A percentile compares a stretch with the other conserved stretches of the same genome.
These are phyloP conservation scores for Catocala nupta DNA, from an alignment of 2,888 invertebrate genomes.

Conservation along the genomic window DNA sequence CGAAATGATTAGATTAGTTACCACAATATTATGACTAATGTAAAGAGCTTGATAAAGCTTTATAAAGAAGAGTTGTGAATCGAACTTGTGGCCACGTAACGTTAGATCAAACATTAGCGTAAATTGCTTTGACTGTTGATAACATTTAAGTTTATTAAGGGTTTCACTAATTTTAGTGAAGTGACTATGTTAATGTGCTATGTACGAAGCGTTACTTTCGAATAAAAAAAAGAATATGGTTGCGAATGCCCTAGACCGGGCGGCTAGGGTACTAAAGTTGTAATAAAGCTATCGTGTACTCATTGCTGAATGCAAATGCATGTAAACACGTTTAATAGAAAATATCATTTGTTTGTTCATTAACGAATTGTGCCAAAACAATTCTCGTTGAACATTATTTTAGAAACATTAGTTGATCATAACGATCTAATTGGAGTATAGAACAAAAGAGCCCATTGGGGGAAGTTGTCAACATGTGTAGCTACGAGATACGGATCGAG, in stretches of 20 bases:
- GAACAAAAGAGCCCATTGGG: background rate
- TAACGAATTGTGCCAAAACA: constrained; percentile 55
- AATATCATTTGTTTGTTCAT: constrained; percentile 25
- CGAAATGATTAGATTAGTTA: constrained; percentile 68
- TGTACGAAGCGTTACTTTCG: constrained; percentile 33
- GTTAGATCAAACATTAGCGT: constrained; percentile 77
- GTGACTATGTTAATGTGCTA: constrained; percentile 43
- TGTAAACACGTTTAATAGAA: constrained; percentile 1
- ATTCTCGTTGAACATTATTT: constrained; percentile 38
- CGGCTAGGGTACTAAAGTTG: constrained; percentile 24
- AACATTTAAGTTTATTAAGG: constrained; percentile 66
- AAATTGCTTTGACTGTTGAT: constrained; percentile 75
- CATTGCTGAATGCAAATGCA: constrained; percentile 22
- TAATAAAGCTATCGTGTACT: constrained; percentile 22
- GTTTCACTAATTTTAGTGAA: constrained; percentile 55
- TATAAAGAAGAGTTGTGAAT: constrained; percentile 87
- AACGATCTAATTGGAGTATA: background rate
- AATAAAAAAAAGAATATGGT: constrained; percentile 22
- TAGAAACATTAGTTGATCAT: constrained; percentile 17
- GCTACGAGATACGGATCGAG: background rate
- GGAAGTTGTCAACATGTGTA: background rate
- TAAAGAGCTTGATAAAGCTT: constrained; percentile 87
- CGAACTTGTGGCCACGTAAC: constrained; percentile 85
- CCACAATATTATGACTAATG: constrained; percentile 75
- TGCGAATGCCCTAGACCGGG: constrained; percentile 34